Base-by-base conservation (phyloP, 2,888 invertebrate species). In the Microctonus aethiopoides region DNA sequence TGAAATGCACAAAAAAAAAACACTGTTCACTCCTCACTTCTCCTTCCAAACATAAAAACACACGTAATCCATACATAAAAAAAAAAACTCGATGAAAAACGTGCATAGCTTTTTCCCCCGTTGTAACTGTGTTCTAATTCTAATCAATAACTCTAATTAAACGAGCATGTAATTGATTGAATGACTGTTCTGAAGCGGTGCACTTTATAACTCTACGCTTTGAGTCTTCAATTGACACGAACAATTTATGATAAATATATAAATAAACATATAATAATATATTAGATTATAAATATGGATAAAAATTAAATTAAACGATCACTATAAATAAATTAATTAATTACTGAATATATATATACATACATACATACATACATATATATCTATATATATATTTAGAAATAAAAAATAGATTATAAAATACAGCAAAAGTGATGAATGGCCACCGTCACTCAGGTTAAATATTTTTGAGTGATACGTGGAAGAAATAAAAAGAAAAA, bases 231-330 rank as follows among this genome's bases (percentile, higher is more conserved):
- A 56, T 56, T 29, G 26, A 11, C 46, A 16, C 46, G 6, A 9
- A 46, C 16, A 46, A 46, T 20, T 46, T 46, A 46, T 46, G 10
- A 36, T 36, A 36, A 1, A 36, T 36, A 36, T 36, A 36, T 36
- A 36, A 9, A 9, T 9, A 9, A 9, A 6, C n/a, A 36, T 36
- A 9, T 9, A 9, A 9, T 16, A n/a, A 46, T 20, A 20, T 20
- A 20, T 46, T 16, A 16, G 46, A 46, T 67, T 70, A 70, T 72
- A 70, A 65, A 62, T 72, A 56, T 69, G 68, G 70, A 56, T 59
- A 68, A 66, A 39, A 72, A 59, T 52, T 34, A 61, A 61, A 34
- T 57, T 62, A 62, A 64, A 68, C 59, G 54, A 46, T 16, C 64
- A 46, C n/a, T n/a, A 68, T 24, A 57, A 20, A 29, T 11, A 61